These are phyloP conservation scores for Nowickia ferox DNA, from an alignment of 2,888 invertebrate genomes.

Conservation along the genomic window DNA sequence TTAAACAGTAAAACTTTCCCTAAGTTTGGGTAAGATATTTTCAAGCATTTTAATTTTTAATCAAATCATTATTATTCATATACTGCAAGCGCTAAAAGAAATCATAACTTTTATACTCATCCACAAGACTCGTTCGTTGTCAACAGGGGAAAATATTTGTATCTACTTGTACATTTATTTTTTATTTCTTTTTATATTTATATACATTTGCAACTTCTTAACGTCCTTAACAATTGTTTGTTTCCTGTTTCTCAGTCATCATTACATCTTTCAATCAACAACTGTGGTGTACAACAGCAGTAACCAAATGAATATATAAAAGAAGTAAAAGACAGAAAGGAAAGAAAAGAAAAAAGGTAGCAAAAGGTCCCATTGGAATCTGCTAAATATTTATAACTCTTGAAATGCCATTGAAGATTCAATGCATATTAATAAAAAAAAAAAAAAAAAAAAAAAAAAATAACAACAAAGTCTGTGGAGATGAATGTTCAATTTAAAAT, in stretches of 20 bases:
- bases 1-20: neutral
- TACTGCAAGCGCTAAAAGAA: slow-evolving; percentile 40
- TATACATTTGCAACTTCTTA: slow-evolving; percentile 9
- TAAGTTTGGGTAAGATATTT: slow-evolving; percentile 1
- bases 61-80: slow-evolving; percentile 37
- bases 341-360: slow-evolving; percentile 34
- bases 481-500: slow-evolving; percentile 69
- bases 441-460: slow-evolving; percentile 11
- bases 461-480: slow-evolving; percentile 40
- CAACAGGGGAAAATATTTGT: slow-evolving; percentile 15
- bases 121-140: slow-evolving; percentile 1
- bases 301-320: neutral
- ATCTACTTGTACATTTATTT: slow-evolving; percentile 5
- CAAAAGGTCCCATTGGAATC: slow-evolving; percentile 63
- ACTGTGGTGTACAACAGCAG: slow-evolving; percentile 6
- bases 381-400: slow-evolving; percentile 73
- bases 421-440: slow-evolving; percentile 69
- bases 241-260: slow-evolving; percentile 5
- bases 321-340: neutral
- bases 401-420: slow-evolving; percentile 70
- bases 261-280: slow-evolving; percentile 37
- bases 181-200: neutral
- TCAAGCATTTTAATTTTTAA: slow-evolving; percentile 49
- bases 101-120: slow-evolving; percentile 38
- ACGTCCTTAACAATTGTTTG: slow-evolving; percentile 48